Evolutionary conservation across 2,113 vertebrate genomes (phyloP), one percentile per base, ranked within the genome.

Genomic region (Cryptotis parvus): DNA sequence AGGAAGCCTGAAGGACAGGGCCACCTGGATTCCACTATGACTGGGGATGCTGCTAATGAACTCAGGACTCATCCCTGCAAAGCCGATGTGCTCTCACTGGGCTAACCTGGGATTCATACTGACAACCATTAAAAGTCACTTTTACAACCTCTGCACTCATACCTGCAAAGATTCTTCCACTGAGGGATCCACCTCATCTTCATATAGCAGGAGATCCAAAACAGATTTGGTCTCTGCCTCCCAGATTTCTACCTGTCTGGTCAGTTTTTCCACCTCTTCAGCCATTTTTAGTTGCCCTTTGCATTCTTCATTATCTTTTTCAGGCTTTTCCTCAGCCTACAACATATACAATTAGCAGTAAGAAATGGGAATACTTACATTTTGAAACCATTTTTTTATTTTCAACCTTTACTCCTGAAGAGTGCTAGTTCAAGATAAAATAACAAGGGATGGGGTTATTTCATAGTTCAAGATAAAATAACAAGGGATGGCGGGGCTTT

Each of bases 91-190:
- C 55, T 58, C 55, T 58, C 22, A 5, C 18, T 58, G 55, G 20
- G 18, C 55, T 58, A 22, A 58, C 8, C 55, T 22, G 55, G 55
- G 18, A 58, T 58, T 24, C 55, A 58, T 12, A 11, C 93, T 14
- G 22, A 0, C 0, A 45, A 9, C 31, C 74, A 91, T 63, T 2
- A 68, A 11, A 93, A 26, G 0, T 29, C n/a, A 18, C 80, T 84
- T 94, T 94, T 69, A 84, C 80, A 66, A 43, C 70, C 9, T 2
- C 8, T 33, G 86, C 18, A 49, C 80, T 92, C 94, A 74, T 93
- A 98, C 98, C 98, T 97, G 96, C 79, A 98, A 95, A 68, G 26
- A 35, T 31, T 95, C 89, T 68, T 89, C 82, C 3, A 0, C 0
- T 61, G 96, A 88, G 35, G 80, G 65, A n/a, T 91, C 84, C 69